A percentile compares a stretch with the other conserved stretches of the same genome.
Evolutionary conservation across 2,797 vertebrate species (phyloP).

Genomic region (Balearica regulorum): DNA sequence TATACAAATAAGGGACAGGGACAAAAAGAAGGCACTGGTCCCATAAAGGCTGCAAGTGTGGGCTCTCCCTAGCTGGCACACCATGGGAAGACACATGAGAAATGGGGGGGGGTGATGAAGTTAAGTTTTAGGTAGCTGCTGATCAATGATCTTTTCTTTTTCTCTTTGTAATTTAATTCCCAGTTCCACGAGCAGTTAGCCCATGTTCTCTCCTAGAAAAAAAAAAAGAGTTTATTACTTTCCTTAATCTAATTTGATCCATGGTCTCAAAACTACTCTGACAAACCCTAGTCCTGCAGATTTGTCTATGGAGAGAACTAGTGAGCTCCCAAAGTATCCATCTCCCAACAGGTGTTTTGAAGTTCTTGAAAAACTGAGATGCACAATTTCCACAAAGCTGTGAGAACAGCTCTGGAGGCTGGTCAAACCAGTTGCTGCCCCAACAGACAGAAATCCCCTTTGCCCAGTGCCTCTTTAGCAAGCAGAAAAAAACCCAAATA

Average conservation of each 20-base stretch:
- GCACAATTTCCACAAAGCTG: not conserved
- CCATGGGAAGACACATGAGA: not conserved
- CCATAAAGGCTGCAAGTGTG: not conserved
- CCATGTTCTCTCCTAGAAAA: not conserved
- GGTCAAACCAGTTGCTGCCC: not conserved
- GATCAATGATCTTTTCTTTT: not conserved
- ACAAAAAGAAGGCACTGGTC: not conserved
- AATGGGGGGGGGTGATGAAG: not conserved
- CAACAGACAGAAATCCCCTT: not conserved
- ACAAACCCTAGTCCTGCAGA: not conserved
- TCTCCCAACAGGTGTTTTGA: not conserved
- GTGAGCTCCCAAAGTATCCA: not conserved
- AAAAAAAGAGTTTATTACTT: not conserved
- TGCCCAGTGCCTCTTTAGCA: not conserved
- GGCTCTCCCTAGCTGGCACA: not conserved
- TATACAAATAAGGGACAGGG: no score
- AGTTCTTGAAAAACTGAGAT: not conserved
- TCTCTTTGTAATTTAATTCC: not conserved
- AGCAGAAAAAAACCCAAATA: not conserved
- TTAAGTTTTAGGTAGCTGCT: not conserved
- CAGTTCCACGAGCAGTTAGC: not conserved
- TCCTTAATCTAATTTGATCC: not conserved
- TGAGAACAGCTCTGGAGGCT: not conserved
- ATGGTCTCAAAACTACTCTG: not conserved
- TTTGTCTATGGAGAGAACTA: not conserved